A percentile compares a stretch with the other conserved stretches of the same genome.
Evolutionary conservation across 2,888 invertebrate species (phyloP).

Genomic region (Conops quadrifasciatus): DNA sequence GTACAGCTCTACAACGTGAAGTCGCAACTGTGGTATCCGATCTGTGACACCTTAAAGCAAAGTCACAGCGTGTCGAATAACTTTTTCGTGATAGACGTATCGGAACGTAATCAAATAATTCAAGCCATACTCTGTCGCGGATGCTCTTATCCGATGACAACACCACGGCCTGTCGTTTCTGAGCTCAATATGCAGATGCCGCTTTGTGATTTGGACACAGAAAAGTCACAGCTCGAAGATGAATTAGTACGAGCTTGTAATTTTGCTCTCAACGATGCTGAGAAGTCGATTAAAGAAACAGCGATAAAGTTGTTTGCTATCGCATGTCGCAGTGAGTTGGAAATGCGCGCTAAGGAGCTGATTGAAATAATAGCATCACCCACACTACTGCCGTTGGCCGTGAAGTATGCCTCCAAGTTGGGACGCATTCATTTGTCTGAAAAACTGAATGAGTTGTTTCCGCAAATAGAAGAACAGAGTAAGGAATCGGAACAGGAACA

Average conservation of each 20-base stretch:
- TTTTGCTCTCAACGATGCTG: slow-evolving; percentile 71
- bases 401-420: slow-evolving; percentile 86
- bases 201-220: slow-evolving; percentile 78
- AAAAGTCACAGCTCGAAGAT: slow-evolving; percentile 85
- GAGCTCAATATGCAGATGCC: slow-evolving; percentile 81
- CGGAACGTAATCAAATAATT: slow-evolving; percentile 79
- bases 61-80: slow-evolving; percentile 75
- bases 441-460: slow-evolving; percentile 73
- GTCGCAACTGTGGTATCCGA: slow-evolving; percentile 81
- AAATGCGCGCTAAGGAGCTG: slow-evolving; percentile 86
- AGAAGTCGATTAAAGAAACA: slow-evolving; percentile 77
- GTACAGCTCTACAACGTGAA: slow-evolving; percentile 76
- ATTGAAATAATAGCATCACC: slow-evolving; percentile 83
- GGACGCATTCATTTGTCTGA: slow-evolving; percentile 82
- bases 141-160: slow-evolving; percentile 84
- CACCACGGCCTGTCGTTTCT: slow-evolving; percentile 83
- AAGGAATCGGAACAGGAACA: slow-evolving; percentile 39
- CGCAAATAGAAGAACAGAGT: slow-evolving; percentile 57
- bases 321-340: slow-evolving; percentile 84
- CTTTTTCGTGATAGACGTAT: slow-evolving; percentile 80
- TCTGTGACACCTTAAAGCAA: slow-evolving; percentile 78
- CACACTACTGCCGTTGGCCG: slow-evolving; percentile 80
- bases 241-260: slow-evolving; percentile 73
- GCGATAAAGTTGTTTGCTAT: slow-evolving; percentile 92
- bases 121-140: slow-evolving; percentile 89